Conservation (phyloP, 2,797 vertebrate species). For the Holocentrus rufus region DNA sequence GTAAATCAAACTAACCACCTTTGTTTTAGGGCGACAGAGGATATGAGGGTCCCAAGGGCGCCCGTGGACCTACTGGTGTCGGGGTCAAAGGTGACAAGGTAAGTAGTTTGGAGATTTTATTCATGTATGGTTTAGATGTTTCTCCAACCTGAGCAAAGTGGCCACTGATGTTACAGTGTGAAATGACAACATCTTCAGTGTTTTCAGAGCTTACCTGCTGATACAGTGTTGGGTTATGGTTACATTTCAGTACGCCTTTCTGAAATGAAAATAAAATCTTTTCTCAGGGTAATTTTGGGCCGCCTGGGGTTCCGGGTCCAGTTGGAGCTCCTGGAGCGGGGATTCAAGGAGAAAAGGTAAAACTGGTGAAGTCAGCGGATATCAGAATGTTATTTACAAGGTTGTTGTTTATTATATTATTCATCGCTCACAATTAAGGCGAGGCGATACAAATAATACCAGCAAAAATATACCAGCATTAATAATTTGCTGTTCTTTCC, state of each 20-base stretch:
- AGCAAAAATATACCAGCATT: not conserved
- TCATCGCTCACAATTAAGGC: not conserved
- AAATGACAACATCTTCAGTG: too few species aligned
- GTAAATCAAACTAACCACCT: not conserved
- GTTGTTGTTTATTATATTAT: not conserved
- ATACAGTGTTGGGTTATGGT: not conserved
- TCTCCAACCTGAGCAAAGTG: not conserved
- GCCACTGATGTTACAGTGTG: not conserved
- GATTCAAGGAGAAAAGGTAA: conserved; percentile 86
- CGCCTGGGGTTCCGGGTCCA: conserved; percentile 80
- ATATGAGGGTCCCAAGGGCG: conserved; percentile 79
- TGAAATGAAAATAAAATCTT: not conserved
- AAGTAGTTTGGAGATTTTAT: not conserved
- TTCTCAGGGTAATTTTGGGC: conserved; percentile 83
- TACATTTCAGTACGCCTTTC: not conserved
- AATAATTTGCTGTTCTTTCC: conserved; percentile 14
- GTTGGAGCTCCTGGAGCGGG: conserved; percentile 83
- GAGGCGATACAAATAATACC: too few species aligned
- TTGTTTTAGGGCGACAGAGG: conserved; percentile 87
- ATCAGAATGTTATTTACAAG: not conserved
- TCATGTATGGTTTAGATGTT: not conserved
- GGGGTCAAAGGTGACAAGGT: conserved; percentile 90
- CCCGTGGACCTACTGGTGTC: conserved; percentile 77
- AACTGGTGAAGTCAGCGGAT: not conserved
- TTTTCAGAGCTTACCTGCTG: not conserved